Evolutionary conservation across 2,888 invertebrate genomes (phyloP).

Genomic region (Netelia virgata): DNA sequence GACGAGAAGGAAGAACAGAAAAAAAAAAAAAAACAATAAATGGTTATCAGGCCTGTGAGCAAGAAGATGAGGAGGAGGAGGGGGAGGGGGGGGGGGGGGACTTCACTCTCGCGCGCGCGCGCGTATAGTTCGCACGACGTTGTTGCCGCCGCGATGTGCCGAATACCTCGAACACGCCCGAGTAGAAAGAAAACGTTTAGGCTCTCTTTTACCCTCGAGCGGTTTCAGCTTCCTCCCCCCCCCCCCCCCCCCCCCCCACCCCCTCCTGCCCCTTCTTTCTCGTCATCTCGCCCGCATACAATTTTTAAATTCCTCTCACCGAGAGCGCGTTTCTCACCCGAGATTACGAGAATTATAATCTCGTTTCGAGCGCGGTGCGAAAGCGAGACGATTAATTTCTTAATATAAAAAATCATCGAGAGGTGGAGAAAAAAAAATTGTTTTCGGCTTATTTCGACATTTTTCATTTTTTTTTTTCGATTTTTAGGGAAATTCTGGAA

Average conservation of each 20-base stretch:
- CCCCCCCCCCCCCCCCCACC: no score
- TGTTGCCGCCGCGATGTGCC: conserved; percentile 5
- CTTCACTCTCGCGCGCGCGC: conserved; percentile 1
- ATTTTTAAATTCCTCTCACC: conserved; percentile 42
- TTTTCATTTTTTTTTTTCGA: not conserved
- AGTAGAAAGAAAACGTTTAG: conserved; percentile 29
- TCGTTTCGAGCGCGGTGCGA: not conserved
- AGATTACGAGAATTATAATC: not conserved
- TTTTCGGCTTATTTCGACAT: no score
- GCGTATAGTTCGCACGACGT: not conserved
- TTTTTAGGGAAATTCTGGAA: no score
- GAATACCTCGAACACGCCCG: conserved; percentile 38
- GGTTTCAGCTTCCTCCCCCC: not conserved
- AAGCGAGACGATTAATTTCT: not conserved
- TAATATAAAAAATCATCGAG: no score
- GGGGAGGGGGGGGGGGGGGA: conserved; percentile 34
- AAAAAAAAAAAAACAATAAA: conserved; percentile 23
- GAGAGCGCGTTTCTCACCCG: conserved; percentile 2
- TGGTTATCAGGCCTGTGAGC: conserved; percentile 57
- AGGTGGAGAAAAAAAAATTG: no score
- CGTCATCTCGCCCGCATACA: not conserved
- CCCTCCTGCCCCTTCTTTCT: no score
- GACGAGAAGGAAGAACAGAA: not conserved
- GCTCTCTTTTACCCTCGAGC: conserved; percentile 10
- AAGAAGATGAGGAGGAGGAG: conserved; percentile 29